Base-by-base conservation (phyloP, 2,797 vertebrate species). In the Gobionotothen gibberifrons region DNA sequence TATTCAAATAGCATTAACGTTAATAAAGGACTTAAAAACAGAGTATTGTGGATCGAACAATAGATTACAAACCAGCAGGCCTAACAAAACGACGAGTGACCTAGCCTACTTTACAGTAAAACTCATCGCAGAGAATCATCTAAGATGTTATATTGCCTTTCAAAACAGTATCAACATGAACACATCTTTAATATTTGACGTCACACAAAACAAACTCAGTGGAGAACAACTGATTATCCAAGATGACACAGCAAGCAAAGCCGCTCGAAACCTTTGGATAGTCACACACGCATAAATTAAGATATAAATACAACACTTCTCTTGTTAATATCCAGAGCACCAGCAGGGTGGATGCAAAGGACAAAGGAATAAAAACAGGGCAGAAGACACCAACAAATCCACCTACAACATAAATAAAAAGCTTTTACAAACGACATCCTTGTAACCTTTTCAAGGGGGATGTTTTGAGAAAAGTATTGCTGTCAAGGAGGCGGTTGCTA, bases 211-310 rank as follows among this genome's bases (percentile, higher is more conserved):
- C 73, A 83, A 81, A 77, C 69, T 77, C 71, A 51, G 72, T 55
- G 57, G 75, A 77, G 49, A 78, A 74, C 32, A 62, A 60, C 59
- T 3, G 16, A 85, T 79, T 53, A 76, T 76, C 78, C 68, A 59
- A 55, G 40, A 88, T 56, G 72, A 88, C 74, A 78, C 75, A 86
- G 84, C 70, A 63, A 78, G 58, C 66, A 51, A 49, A 71, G 72
- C 71, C 5, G 81, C 74, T 81, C 54, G 71, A 71, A 81, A 74
- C 53, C 64, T 81, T 77, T 82, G 73, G 84, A 91, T 87, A 87
- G 89, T 89, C 84, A 59, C 65, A 72, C 73, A 49, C 74, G 72
- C 90, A 93, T 91, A 93, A 93, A 87, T 90, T 82, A 90, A 69
- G 52, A 85, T 91, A 93, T 93, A 92, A 94, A 93, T 93, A 92